A percentile compares a stretch with the other conserved stretches of the same genome.
Evolutionary conservation across 2,113 vertebrate species (phyloP).

Genomic region (Rhadina sibilatrix): DNA sequence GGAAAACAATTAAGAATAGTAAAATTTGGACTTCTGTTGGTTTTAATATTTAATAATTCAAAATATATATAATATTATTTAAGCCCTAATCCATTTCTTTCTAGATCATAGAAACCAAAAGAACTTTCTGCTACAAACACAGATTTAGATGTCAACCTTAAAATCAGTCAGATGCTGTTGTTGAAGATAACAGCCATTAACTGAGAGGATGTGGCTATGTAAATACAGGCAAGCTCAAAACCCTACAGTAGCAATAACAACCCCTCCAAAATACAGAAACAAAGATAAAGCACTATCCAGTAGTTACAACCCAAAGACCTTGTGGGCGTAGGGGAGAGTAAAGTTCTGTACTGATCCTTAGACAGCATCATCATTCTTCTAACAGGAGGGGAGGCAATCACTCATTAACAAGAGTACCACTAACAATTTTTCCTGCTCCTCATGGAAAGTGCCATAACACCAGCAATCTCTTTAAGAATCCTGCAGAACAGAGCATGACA

Average conservation of each 20-base stretch:
- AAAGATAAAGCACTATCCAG: not conserved
- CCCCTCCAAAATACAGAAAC: not conserved
- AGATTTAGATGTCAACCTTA: not conserved
- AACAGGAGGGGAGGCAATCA: not conserved
- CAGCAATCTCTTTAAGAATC: not conserved
- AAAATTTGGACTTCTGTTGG: not conserved
- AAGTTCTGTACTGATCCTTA: not conserved
- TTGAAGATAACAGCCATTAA: not conserved
- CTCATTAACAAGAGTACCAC: not conserved
- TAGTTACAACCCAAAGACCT: not conserved
- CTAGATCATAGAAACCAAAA: not conserved
- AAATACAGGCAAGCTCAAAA: not conserved
- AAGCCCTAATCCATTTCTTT: not conserved
- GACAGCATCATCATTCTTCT: not conserved
- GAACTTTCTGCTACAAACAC: not conserved
- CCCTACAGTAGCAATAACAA: not conserved
- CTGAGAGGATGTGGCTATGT: not conserved
- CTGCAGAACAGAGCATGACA: not conserved
- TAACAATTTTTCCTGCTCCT: not conserved
- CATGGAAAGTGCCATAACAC: not conserved
- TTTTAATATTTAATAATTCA: not conserved
- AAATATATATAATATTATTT: not conserved
- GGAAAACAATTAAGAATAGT: not conserved
- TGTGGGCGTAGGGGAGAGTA: accelerated
- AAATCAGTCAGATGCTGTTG: not conserved